Percentiles rank a stretch among this genome's conserved stretches.
These are phyloP conservation scores for Lasioglossum pauxillum DNA, from an alignment of 2,888 invertebrate genomes.

Conservation along the genomic window DNA sequence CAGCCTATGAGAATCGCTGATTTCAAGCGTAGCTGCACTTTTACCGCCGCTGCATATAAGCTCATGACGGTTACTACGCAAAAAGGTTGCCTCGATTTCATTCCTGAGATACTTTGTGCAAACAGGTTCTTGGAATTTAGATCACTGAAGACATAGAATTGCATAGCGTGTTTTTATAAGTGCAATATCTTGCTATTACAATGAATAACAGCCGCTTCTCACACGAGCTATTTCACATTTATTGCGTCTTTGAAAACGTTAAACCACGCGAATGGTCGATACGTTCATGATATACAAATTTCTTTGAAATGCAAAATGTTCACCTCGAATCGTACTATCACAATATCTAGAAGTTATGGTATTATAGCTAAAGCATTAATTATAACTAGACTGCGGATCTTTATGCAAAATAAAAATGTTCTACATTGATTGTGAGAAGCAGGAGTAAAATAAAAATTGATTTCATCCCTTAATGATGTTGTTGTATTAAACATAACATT, in stretches of 20 bases:
- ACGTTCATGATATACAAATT: not conserved
- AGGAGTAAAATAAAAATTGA: too few species aligned
- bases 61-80: constrained; percentile 12
- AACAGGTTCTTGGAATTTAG: constrained; percentile 42
- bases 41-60: not conserved
- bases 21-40: not conserved
- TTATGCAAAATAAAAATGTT: too few species aligned
- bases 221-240: not conserved
- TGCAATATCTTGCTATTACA: not conserved
- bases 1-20: not conserved
- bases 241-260: not conserved
- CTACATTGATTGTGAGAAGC: too few species aligned
- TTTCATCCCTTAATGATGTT: too few species aligned
- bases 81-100: constrained; percentile 24
- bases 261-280: not conserved
- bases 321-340: too few species aligned
- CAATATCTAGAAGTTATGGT: too few species aligned
- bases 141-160: constrained; percentile 29
- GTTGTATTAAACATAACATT: too few species aligned
- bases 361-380: too few species aligned
- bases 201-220: not conserved
- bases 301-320: not conserved
- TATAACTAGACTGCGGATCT: too few species aligned
- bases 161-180: constrained; percentile 9
- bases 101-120: constrained; percentile 19